phyloP scores from a whole-genome alignment of 2,113 vertebrate genomes.

The Microtus pennsylvanicus region DNA sequence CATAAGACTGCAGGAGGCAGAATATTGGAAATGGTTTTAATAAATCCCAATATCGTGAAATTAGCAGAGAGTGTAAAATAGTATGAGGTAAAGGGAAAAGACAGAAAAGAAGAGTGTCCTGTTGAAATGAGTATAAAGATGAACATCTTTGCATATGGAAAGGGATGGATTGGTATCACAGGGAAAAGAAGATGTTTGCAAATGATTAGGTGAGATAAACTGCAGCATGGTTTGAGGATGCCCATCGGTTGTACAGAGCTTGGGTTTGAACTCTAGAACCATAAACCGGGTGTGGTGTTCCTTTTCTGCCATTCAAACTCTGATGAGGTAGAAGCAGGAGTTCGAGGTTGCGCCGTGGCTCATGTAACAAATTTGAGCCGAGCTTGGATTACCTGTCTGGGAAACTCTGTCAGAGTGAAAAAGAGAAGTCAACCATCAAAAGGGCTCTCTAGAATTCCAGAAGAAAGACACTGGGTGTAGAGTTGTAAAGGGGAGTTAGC shows the following conservation, averaged over 20 bases:
- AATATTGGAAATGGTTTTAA: neutral
- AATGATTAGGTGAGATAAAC: neutral
- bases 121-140: neutral
- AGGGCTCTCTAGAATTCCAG: no score
- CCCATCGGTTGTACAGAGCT: neutral
- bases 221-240: rapidly evolving
- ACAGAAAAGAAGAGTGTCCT: neutral
- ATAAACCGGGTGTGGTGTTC: neutral
- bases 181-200: neutral
- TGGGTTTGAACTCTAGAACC: neutral
- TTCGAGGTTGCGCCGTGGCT: no score
- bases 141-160: neutral
- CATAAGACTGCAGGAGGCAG: neutral
- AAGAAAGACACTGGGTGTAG: no score
- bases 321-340: no score
- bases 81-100: neutral
- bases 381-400: no score
- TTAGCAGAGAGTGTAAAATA: neutral
- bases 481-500: no score
- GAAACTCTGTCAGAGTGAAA: no score
- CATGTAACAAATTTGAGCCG: no score
- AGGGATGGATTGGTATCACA: neutral
- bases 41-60: neutral
- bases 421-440: no score
- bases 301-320: neutral